These are phyloP conservation scores for Enteromius paludinosus DNA, from an alignment of 2,797 vertebrate species.

Conservation along the genomic window DNA sequence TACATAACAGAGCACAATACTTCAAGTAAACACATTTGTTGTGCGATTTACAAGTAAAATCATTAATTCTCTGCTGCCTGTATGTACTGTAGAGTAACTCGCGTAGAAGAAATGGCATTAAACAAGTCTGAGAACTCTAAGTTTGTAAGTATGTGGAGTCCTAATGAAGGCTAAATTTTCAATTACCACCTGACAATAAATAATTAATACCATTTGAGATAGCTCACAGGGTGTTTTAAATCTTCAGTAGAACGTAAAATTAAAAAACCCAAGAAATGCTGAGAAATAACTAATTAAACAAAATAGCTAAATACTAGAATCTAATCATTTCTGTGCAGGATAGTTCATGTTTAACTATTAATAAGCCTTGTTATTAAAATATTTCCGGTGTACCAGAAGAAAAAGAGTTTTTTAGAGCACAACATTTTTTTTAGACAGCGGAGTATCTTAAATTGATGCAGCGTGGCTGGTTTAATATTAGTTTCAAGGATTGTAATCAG, in stretches of 20 bases:
- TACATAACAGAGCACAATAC: conserved; percentile 46
- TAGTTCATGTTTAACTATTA: conserved; percentile 31
- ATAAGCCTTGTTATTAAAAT: background rate
- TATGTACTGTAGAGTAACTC: background rate
- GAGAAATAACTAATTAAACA: background rate
- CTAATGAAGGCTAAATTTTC: background rate
- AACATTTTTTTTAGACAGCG: background rate
- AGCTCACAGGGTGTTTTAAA: conserved; percentile 8
- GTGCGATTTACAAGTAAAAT: conserved; percentile 48
- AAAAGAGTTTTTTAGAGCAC: background rate
- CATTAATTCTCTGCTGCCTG: conserved; percentile 33
- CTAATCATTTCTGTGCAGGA: background rate
- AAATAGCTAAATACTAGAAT: conserved; percentile 14
- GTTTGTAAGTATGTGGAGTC: background rate
- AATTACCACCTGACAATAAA: conserved; percentile 15
- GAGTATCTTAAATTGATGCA: background rate
- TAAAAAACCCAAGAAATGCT: background rate
- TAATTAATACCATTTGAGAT: conserved; percentile 23
- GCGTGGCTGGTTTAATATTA: background rate
- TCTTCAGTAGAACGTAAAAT: conserved; percentile 17
- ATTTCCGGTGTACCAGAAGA: background rate
- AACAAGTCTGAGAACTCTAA: background rate
- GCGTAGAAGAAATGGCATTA: background rate
- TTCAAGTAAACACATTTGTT: conserved; percentile 49
- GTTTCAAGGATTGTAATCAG: conserved; percentile 2